Evolutionary conservation across 2,888 invertebrate genomes (phyloP), one percentile per base, ranked within the genome.

Genomic region (Norana najaformis): DNA sequence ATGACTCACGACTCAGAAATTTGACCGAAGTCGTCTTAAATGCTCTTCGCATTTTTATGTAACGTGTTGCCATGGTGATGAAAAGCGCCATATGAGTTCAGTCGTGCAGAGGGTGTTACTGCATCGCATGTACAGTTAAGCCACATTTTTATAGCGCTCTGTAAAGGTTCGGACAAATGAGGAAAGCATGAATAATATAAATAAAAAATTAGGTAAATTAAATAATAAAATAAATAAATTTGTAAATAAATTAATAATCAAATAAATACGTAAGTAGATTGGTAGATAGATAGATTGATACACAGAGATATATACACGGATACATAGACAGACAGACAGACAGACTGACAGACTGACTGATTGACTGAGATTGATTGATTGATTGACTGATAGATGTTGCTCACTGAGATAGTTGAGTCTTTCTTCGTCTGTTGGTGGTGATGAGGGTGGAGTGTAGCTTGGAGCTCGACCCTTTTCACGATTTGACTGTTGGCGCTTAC

Each of bases 371-470:
- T 53, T 53, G 53, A 53, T 18, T 53, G 16, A 23, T 23, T 53
- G 53, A 16, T 53, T 16, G 53, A 53, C 18, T 18, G 53, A 53
- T 53, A 53, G 23, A 53, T 85, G 85, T 16, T 85, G 4, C 85
- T 85, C 35, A 85, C 85, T 85, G 18, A 85, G 85, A 37, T 85
- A 85, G 85, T 85, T 85, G 36, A 85, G 85, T 85, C 35, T 85
- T 20, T 85, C 85, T 37, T 85, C 85, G 1, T 34, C n/a, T 37
- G 85, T 35, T 36, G 85, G 85, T 37, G 34, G 85, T 36, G 20
- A 34, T 35, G 85, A 85, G 20, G 35, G 35, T 30, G 69, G 30
- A 0, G 85, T 85, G 36, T 37, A 35, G 6, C 85, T 35, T 37
- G 85, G 36, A 85, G 35, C 16, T 36, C 85, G 85, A 13, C 37